phyloP scores from a whole-genome alignment of 2,888 invertebrate species.

The Chrysolina haemoptera region DNA sequence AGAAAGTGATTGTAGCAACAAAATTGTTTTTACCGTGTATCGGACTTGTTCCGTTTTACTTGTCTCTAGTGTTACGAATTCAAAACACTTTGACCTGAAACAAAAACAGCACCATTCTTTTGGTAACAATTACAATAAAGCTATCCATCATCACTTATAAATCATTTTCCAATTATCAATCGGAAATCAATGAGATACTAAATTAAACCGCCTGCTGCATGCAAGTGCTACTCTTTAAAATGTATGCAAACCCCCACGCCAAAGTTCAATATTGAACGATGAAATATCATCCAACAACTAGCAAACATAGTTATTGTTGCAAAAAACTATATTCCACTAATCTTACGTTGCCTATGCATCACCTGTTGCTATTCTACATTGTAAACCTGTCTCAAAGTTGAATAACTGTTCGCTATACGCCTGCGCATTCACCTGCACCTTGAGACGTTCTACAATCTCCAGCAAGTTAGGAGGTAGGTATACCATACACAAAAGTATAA shows the following conservation, averaged over 20 bases:
- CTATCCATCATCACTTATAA: too few relatives aligned
- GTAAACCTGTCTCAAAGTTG: constrained; percentile 66
- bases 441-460: constrained; percentile 64
- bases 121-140: too few relatives aligned
- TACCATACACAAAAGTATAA: constrained; percentile 63
- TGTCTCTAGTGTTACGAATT: too few relatives aligned
- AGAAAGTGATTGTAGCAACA: too few relatives aligned
- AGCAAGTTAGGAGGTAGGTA: constrained; percentile 47
- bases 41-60: too few relatives aligned
- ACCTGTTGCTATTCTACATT: constrained; percentile 61
- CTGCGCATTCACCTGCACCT: constrained; percentile 63
- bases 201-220: too few relatives aligned
- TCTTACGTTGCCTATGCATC: constrained; percentile 48
- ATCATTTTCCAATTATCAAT: too few relatives aligned
- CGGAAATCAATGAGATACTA: too few relatives aligned
- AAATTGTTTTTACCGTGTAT: too few relatives aligned
- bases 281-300: background rate
- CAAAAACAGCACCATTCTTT: too few relatives aligned
- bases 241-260: background rate
- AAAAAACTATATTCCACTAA: constrained; percentile 11
- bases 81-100: too few relatives aligned
- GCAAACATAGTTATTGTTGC: constrained; percentile 5
- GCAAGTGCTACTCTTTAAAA: background rate
- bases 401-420: constrained; percentile 64
- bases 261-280: background rate